phyloP scores from a whole-genome alignment of 2,888 invertebrate species.

The Beris morrisii region DNA sequence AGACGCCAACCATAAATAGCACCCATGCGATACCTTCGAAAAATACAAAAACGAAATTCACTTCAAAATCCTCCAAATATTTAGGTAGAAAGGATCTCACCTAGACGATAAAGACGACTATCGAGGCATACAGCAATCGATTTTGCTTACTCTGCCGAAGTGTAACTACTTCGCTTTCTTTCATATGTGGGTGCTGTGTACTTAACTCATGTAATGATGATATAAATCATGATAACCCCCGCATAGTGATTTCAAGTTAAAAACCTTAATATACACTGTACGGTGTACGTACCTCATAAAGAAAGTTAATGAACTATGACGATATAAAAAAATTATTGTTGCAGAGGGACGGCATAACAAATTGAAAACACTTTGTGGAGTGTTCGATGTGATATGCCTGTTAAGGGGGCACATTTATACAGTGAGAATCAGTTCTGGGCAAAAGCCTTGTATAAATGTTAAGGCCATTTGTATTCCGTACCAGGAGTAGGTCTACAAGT shows the following conservation, averaged over 20 bases:
- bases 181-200: constrained; percentile 12
- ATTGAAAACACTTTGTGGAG: constrained; percentile 24
- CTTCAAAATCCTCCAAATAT: no score
- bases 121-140: no score
- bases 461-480: no score
- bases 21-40: no score
- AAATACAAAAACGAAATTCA: no score
- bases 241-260: constrained; percentile 3
- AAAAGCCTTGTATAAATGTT: no score
- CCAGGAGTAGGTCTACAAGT: no score
- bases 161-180: neutral
- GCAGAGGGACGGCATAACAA: constrained; percentile 20
- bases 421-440: no score
- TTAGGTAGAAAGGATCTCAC: no score
- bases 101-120: no score
- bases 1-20: constrained; percentile 33
- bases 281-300: neutral
- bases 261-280: constrained; percentile 6
- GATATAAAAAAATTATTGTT: constrained; percentile 24
- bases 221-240: constrained; percentile 21
- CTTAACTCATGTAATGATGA: constrained; percentile 29
- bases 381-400: constrained; percentile 22
- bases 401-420: neutral
- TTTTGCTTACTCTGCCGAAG: no score
- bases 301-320: constrained; percentile 27